phyloP scores from a whole-genome alignment of 2,797 vertebrate species.

The Leptatherina wallacei region DNA sequence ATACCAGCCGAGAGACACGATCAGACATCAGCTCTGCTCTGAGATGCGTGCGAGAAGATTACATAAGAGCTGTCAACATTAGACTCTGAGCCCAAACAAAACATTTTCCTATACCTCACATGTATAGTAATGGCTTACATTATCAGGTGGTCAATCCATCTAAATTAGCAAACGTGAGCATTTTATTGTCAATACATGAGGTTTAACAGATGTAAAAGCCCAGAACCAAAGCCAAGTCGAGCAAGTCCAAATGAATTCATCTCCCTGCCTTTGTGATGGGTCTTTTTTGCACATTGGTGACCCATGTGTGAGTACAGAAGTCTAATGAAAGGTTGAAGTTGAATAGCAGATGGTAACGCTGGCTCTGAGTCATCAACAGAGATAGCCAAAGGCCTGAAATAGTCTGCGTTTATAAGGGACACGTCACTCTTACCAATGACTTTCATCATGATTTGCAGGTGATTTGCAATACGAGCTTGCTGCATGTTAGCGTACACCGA shows the following conservation, averaged over 20 bases:
- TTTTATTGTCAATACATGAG: conserved; percentile 13
- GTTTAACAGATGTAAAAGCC: conserved; percentile 27
- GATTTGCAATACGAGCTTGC: conserved; percentile 57
- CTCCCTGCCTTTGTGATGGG: conserved; percentile 19
- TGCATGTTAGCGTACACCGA: conserved; percentile 48
- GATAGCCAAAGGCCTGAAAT: not conserved
- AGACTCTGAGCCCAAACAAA: not conserved
- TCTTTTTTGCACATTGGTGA: not conserved
- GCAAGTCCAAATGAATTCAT: conserved; percentile 31
- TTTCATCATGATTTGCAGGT: not conserved
- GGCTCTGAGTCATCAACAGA: not conserved
- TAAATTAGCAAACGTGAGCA: conserved; percentile 23
- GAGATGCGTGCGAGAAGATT: conserved; percentile 10
- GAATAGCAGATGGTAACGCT: not conserved
- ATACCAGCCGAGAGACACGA: conserved; percentile 39
- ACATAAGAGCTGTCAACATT: conserved; percentile 8
- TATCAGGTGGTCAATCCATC: not conserved
- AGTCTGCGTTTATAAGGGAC: not conserved
- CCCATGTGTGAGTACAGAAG: not conserved
- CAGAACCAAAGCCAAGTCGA: conserved; percentile 5
- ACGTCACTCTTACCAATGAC: not conserved
- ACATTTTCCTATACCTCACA: conserved; percentile 1
- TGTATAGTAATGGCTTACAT: conserved; percentile 5
- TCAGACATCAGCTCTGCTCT: conserved; percentile 24
- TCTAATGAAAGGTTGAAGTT: not conserved